Percentiles rank a stretch among this genome's conserved stretches.
These are phyloP conservation scores for Micrasema longulum DNA, from an alignment of 1,140 invertebrate species.

Conservation along the genomic window DNA sequence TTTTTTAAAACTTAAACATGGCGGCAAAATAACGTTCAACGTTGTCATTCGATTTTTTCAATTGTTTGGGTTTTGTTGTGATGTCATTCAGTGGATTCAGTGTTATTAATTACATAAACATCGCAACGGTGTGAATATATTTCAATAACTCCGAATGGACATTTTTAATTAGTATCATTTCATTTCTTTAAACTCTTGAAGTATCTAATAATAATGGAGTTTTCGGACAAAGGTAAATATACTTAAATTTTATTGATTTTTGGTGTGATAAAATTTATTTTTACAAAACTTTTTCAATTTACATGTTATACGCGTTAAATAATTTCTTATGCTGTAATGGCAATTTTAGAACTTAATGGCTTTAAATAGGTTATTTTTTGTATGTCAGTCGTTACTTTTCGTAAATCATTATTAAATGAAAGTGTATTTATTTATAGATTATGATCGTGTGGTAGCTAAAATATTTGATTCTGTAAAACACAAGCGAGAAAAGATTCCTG, in stretches of 20 bases:
- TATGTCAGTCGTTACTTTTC: slow-evolving; percentile 1
- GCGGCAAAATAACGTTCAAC: too few species aligned
- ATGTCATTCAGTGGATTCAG: too few species aligned
- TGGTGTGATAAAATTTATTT: not conserved
- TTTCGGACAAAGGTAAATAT: slow-evolving; percentile 27
- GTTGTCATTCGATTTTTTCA: too few species aligned
- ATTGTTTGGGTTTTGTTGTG: too few species aligned
- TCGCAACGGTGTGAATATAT: too few species aligned
- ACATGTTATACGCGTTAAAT: not conserved
- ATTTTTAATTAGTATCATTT: too few species aligned
- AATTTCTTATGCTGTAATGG: not conserved
- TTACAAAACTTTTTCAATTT: not conserved
- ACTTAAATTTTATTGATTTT: slow-evolving; percentile 1
- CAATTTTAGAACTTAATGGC: too few species aligned
- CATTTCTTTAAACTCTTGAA: too few species aligned
- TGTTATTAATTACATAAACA: too few species aligned
- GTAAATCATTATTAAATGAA: not conserved
- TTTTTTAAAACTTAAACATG: too few species aligned
- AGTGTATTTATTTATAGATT: slow-evolving; percentile 20
- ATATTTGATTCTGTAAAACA: slow-evolving; percentile 25
- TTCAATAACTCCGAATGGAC: too few species aligned
- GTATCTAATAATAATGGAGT: too few species aligned
- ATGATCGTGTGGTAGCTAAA: slow-evolving; percentile 32
- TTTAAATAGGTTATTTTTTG: not conserved
- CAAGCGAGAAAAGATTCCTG: slow-evolving; percentile 19